phyloP scores from a whole-genome alignment of 2,888 invertebrate genomes.

The Heterodera filipjevi region DNA sequence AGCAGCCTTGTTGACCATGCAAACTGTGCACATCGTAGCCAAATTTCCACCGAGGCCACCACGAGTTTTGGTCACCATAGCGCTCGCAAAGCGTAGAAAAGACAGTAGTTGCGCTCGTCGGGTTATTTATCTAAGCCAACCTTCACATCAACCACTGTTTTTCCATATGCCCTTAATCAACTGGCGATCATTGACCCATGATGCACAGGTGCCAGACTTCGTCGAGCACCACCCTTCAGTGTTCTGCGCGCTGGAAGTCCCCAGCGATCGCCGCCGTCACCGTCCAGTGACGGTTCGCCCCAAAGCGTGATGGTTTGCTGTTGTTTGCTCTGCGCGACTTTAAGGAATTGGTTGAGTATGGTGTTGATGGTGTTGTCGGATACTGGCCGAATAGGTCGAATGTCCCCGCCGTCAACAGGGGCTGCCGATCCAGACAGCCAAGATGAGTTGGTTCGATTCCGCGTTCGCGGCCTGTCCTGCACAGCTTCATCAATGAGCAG shows the following conservation, averaged over 20 bases:
- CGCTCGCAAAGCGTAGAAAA: background rate
- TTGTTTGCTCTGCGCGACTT: background rate
- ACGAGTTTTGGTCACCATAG: background rate
- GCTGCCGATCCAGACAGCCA: background rate
- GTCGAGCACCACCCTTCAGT: background rate
- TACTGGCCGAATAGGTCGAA: background rate
- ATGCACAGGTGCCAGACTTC: background rate
- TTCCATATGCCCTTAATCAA: background rate
- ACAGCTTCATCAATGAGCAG: background rate
- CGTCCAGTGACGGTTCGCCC: background rate
- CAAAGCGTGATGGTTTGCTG: conserved; percentile 7
- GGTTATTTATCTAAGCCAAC: background rate
- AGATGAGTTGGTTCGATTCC: background rate
- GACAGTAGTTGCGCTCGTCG: background rate
- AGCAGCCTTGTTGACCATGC: background rate
- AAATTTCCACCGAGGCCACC: background rate
- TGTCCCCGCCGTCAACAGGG: background rate
- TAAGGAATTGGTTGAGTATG: background rate
- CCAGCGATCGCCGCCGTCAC: background rate
- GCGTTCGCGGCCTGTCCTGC: background rate
- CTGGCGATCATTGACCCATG: background rate
- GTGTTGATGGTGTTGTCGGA: background rate
- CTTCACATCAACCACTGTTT: too few relatives aligned
- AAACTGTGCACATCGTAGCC: background rate
- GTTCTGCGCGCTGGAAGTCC: background rate